phyloP scores from a whole-genome alignment of 2,113 vertebrate species.

The Oenanthe melanoleuca region DNA sequence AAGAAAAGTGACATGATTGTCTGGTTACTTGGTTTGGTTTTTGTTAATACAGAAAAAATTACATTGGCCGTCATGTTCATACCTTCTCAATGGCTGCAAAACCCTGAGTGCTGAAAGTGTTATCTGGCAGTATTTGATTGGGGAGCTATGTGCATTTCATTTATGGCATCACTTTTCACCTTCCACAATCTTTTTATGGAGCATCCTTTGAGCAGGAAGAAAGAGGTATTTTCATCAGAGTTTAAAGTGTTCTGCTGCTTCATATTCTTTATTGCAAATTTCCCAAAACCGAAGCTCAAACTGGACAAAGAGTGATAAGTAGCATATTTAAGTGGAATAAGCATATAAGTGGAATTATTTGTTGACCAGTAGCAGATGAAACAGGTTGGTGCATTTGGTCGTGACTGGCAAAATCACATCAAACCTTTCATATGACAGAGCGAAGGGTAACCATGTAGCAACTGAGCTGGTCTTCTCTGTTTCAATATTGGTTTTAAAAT shows the following conservation, averaged over 20 bases:
- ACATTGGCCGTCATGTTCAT: fast-evolving
- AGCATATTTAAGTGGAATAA: background rate
- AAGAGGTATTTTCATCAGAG: background rate
- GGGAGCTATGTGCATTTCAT: background rate
- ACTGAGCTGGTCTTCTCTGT: background rate
- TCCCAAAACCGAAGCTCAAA: background rate
- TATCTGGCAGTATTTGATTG: background rate
- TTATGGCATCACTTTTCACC: background rate
- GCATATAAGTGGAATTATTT: background rate
- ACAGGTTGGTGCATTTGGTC: background rate
- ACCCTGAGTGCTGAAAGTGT: background rate
- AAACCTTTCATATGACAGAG: background rate
- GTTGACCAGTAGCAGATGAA: background rate
- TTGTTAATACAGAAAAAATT: constrained; percentile 3
- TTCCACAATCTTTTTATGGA: background rate
- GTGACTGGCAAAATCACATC: background rate
- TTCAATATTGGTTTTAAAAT: background rate
- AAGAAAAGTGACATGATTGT: background rate
- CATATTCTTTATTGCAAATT: background rate
- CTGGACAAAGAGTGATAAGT: background rate
- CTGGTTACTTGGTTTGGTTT: background rate
- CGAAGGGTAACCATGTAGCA: background rate
- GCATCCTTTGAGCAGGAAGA: background rate
- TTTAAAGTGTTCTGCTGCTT: background rate
- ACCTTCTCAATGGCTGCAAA: background rate